Evolutionary conservation across 2,113 vertebrate genomes (phyloP).

Genomic region (Climacteris rufus): DNA sequence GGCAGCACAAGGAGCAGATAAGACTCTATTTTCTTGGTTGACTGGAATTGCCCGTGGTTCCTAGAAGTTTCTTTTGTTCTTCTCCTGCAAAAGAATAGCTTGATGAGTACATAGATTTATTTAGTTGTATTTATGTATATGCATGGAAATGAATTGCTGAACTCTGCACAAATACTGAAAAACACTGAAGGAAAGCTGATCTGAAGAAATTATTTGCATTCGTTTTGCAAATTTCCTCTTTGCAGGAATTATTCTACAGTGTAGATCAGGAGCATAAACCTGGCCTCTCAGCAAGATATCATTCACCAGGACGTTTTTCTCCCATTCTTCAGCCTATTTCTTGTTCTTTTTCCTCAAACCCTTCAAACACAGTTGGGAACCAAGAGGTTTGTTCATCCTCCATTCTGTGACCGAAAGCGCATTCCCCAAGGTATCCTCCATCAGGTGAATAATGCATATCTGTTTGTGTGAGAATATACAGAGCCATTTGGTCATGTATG

Average conservation of each 20-base stretch:
- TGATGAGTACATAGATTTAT: neutral
- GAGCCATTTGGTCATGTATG: neutral
- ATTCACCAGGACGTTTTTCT: neutral
- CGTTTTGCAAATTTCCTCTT: neutral
- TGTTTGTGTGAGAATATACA: neutral
- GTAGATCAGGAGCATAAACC: neutral
- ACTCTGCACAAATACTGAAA: neutral
- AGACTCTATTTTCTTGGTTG: neutral
- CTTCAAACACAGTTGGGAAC: neutral
- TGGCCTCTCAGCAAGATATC: neutral
- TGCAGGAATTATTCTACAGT: neutral
- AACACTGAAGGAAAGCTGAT: neutral
- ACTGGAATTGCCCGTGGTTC: neutral
- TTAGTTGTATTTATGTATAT: neutral
- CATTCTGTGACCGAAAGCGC: neutral
- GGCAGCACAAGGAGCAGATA: neutral
- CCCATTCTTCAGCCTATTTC: neutral
- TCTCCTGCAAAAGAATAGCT: neutral
- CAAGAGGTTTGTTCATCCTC: neutral
- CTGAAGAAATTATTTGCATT: neutral
- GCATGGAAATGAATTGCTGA: neutral
- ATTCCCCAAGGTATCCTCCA: neutral
- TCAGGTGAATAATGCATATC: neutral
- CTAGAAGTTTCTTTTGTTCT: neutral
- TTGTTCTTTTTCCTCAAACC: neutral